phyloP scores from a whole-genome alignment of 2,113 vertebrate species.

The Tenebrosternarchus preto region DNA sequence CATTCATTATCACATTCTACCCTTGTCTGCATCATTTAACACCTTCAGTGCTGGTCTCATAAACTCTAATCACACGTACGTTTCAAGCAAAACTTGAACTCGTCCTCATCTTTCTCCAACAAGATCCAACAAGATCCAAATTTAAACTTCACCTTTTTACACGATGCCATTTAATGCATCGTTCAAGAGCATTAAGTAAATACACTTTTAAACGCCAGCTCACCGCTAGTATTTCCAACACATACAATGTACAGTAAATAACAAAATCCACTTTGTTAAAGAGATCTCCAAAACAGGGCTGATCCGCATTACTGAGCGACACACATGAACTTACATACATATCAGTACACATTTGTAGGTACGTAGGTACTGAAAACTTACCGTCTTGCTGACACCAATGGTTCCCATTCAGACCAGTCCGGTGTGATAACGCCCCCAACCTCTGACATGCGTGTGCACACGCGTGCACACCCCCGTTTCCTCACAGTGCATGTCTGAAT shows the following conservation, averaged over 20 bases:
- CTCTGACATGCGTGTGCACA: slow-evolving; percentile 24
- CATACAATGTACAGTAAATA: not conserved
- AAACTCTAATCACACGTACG: slow-evolving; percentile 1
- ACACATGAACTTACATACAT: not conserved
- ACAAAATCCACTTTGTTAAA: not conserved
- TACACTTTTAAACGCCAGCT: not conserved
- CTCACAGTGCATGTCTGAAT: slow-evolving; percentile 16
- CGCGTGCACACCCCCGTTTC: slow-evolving; percentile 31
- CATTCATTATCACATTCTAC: slow-evolving; percentile 37
- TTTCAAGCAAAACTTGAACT: not conserved
- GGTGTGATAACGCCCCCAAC: slow-evolving; percentile 37
- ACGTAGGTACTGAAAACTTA: slow-evolving; percentile 38
- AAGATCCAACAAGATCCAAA: not conserved
- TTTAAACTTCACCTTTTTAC: not conserved
- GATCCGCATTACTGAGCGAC: not conserved
- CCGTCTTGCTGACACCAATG: slow-evolving; percentile 36
- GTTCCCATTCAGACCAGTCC: slow-evolving; percentile 42
- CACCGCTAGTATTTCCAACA: not conserved
- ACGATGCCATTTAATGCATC: not conserved
- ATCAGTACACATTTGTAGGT: not conserved
- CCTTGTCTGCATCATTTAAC: slow-evolving; percentile 19
- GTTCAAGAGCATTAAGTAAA: not conserved
- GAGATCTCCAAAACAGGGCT: not conserved
- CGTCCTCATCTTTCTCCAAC: slow-evolving; percentile 4
- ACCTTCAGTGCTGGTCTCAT: not conserved